phyloP scores from a whole-genome alignment of 2,113 vertebrate genomes.

The mouse (Mus musculus) region DNA sequence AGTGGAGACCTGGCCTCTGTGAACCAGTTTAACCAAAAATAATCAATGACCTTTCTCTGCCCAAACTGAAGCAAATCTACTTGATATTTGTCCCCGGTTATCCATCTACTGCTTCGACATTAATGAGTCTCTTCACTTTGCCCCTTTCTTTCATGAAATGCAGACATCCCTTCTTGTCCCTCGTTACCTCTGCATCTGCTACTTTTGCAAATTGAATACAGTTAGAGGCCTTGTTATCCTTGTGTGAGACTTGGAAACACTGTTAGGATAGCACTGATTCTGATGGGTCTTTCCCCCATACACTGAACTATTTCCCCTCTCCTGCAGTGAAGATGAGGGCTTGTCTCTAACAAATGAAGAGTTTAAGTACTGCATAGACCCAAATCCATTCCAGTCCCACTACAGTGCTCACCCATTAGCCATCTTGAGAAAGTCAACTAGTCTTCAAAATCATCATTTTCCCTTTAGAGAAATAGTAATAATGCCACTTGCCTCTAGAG shows the following conservation, averaged over 20 bases:
- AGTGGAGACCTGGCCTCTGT: slow-evolving; percentile 76
- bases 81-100: slow-evolving; percentile 81
- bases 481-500: not conserved
- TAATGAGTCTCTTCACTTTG: slow-evolving; percentile 79
- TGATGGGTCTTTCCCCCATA: not conserved
- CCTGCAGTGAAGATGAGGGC: not conserved
- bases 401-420: not conserved
- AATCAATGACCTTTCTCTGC: slow-evolving; percentile 82
- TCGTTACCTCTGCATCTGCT: slow-evolving; percentile 70
- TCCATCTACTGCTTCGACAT: slow-evolving; percentile 76
- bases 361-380: not conserved
- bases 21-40: slow-evolving; percentile 84
- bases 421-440: not conserved
- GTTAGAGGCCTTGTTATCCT: slow-evolving; percentile 68
- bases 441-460: not conserved
- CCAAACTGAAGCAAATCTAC: slow-evolving; percentile 78
- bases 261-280: slow-evolving; percentile 29
- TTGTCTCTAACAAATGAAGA: slow-evolving; percentile 49
- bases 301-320: not conserved
- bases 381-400: not conserved
- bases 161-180: slow-evolving; percentile 65
- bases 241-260: slow-evolving; percentile 27
- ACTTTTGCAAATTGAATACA: slow-evolving; percentile 74
- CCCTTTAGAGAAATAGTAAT: not conserved
- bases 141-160: slow-evolving; percentile 67